Evolutionary conservation across 2,888 invertebrate species (phyloP).

Genomic region (Achlya flavicornis): DNA sequence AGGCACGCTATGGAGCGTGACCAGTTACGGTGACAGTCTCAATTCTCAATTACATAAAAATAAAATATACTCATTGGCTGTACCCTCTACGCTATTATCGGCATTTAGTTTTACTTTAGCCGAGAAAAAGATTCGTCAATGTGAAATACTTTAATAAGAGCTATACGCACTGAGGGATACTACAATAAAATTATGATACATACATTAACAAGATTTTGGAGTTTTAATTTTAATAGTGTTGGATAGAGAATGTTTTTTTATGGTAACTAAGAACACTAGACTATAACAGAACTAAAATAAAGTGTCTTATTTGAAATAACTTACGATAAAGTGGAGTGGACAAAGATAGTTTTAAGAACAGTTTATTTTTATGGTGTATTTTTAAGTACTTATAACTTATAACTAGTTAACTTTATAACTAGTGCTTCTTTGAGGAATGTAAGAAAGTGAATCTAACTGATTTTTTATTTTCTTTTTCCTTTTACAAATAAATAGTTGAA

Average conservation of each 20-base stretch:
- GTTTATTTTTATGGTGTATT: no score
- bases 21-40: constrained; percentile 60
- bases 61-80: constrained; percentile 49
- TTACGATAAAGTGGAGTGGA: not conserved
- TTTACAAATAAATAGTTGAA: no score
- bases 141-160: constrained; percentile 19
- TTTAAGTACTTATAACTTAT: no score
- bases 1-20: constrained; percentile 64
- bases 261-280: not conserved
- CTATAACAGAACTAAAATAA: not conserved
- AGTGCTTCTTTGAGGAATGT: no score
- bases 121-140: constrained; percentile 21
- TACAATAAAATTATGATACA: not conserved
- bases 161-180: not conserved
- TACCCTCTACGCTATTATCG: constrained; percentile 29
- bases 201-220: no score
- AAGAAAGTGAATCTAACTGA: no score
- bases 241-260: not conserved
- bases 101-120: constrained; percentile 31
- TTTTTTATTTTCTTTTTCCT: no score
- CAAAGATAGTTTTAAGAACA: no score
- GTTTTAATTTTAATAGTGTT: no score
- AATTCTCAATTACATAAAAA: constrained; percentile 63
- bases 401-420: no score
- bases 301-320: not conserved